A percentile compares a stretch with the other conserved stretches of the same genome.
phyloP scores from a whole-genome alignment of 2,113 vertebrate species.

The Boleophthalmus pectinirostris region DNA sequence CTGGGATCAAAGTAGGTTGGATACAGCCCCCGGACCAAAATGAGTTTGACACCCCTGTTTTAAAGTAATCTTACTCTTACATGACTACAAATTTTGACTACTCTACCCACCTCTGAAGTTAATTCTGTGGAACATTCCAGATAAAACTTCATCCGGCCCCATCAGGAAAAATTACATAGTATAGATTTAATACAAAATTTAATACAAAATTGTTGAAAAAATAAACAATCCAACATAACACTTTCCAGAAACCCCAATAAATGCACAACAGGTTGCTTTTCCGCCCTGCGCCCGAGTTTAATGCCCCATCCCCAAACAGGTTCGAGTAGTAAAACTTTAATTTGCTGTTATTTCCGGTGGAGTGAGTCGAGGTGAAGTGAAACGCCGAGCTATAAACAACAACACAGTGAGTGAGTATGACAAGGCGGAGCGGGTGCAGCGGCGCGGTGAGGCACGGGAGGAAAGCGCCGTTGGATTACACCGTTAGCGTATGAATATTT shows the following conservation, averaged over 20 bases:
- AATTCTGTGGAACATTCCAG: too few relatives aligned
- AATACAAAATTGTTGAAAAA: too few relatives aligned
- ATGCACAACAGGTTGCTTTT: constrained; percentile 8
- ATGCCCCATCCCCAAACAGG: constrained; percentile 12
- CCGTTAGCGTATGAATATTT: constrained; percentile 67
- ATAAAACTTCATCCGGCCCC: too few relatives aligned
- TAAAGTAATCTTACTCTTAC: too few relatives aligned
- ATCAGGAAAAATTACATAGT: too few relatives aligned
- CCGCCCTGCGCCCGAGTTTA: constrained; percentile 3
- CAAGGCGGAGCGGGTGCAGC: constrained; percentile 15
- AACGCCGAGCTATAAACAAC: constrained; percentile 32
- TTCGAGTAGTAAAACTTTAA: constrained; percentile 34
- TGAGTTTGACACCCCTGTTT: too few relatives aligned
- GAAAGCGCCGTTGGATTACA: constrained; percentile 53
- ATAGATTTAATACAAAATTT: background rate
- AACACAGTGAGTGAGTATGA: constrained; percentile 25
- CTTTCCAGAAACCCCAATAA: background rate
- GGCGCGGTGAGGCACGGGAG: constrained; percentile 3
- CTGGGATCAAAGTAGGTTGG: too few relatives aligned
- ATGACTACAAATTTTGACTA: too few relatives aligned
- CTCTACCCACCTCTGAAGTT: too few relatives aligned
- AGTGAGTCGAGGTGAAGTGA: constrained; percentile 18
- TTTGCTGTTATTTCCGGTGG: constrained; percentile 26
- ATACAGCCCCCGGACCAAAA: too few relatives aligned
- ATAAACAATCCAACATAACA: too few relatives aligned